Evolutionary conservation across 2,113 vertebrate species (phyloP), one percentile per base, ranked within the genome.

Genomic region (Raja brachyura): DNA sequence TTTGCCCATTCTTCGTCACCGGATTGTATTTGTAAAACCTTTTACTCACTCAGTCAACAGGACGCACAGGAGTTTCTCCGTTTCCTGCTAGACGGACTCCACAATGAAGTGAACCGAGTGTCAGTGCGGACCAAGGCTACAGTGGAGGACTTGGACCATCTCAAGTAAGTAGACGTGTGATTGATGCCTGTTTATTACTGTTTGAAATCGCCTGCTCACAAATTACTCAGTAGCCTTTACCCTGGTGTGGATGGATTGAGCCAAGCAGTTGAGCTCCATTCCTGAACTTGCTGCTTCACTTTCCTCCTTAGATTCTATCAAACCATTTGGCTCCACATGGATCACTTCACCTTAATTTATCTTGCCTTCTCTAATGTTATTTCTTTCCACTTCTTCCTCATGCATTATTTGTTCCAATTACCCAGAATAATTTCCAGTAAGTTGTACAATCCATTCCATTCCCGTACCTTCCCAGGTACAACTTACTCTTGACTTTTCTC

Each of bases 1-100:
- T 25, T 39, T 68, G 18, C 25, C 3, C 5, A 31, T 90, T 70
- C 2, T 25, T 10, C 33, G 0, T 92, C 20, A 73, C 33, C 5
- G 8, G 33, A 54, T 22, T 25, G n/a, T 88, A 22, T 25, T 7
- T 88, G 25, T 28, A 61, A 92, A 39, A 33, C 0, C 14, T 54
- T 95, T 66, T 94, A 5, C 93, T 93, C 93, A 5, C 93, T 93
- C 95, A 99, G 98, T 96, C 98, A 99, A 95, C 98, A 99, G 95
- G 98, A 99, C 10, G 98, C 98, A 1, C 98, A 99, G 95, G 98
- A 99, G 92, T 99, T 99, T 93, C 96, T 99, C 93, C 96, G 98
- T 75, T 99, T 98, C 95, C 95, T 99, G 39, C 95, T 99, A 28
- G 98, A 99, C 0, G 98, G 98, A 16, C 97, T 99, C 90, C 98